Base-by-base conservation (phyloP, 2,888 invertebrate species). In the Cyaniris semiargus region DNA sequence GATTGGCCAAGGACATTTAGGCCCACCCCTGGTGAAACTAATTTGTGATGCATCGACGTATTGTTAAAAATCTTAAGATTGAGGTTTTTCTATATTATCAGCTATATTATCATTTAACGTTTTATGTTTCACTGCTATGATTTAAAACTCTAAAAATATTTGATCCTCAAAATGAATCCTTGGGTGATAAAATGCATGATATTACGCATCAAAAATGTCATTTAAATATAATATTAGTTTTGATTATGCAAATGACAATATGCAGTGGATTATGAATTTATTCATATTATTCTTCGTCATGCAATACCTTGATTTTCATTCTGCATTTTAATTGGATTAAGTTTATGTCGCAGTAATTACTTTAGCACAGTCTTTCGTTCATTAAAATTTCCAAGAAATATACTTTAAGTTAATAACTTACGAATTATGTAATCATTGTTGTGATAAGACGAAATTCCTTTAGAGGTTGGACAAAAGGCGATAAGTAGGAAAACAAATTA, bases 341-440 rank as follows among this genome's bases (percentile, higher is more conserved):
- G 27, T 74, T 74, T 53, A 38, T 48, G 74, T 74, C 74, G 48
- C 23, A 72, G 44, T 66, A 44, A 48, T 31, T 70, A 71, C 38
- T 66, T 60, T 60, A 60, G 23, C 23, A 60, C 13, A 60, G 23
- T 23, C 18, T 18, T 53, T 18, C 15, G 53, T 53, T 18, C 15
- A 53, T 53, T 53, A 15, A 18, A 53, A 1, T 53, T 53, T 44
- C 44, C 44, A 44, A 13, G 44, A 44, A 44, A 10, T 44, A 10
- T 10, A 44, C 44, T 44, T 44, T 13, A 13, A 13, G 10, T 44
- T 44, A 10, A 13, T 13, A 27, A 44, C 3, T 44, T 44, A 0
- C 10, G 44, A 44, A 38, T 38, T 38, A 8, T 38, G 44, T 10
- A 44, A 44, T 13, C n/a, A 44, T 44, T 44, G 38, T 44, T 44